Evolutionary conservation across 2,113 vertebrate species (phyloP), one percentile per base, ranked within the genome.

Genomic region (Pelmatolapia mariae): DNA sequence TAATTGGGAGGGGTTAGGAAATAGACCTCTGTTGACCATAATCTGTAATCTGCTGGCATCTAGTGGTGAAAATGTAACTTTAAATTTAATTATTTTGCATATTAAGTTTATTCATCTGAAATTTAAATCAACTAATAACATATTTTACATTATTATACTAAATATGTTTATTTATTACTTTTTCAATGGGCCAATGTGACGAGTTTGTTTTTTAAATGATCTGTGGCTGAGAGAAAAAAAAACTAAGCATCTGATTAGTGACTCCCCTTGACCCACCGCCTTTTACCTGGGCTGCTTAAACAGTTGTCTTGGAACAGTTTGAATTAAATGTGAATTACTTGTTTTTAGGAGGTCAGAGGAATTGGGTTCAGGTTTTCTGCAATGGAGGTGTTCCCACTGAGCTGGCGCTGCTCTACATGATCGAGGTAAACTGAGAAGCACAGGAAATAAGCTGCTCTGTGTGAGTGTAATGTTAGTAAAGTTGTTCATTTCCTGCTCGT

Each of bases 351-450:
- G 98, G 99, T 4, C 98, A 98, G 93, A 97, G 98, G 93, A 99
- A 98, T 91, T 99, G 98, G 98, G 5, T 99, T 9, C 99, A 99
- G 94, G 98, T 99, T 1, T 97, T 99, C 94, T 99, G 98, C 94
- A 99, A 99, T 1, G 98, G 99, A 40, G 98, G 97, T 3, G 96
- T 99, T 33, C 98, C 99, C 45, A 97, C 98, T 5, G 98, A 99
- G 91, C 94, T 99, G 71, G 98, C 98, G 2, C 89, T 99, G 87
- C 96, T 99, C 1, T 99, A 99, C 84, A 98, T 99, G 99, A 98
- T 99, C 26, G 98, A 99, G 97, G 95, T 95, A 22, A 84, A 61
- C 43, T 3, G 26, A 26, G 10, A 11, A 10, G 11, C 80, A 80
- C 31, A 19, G 16, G 16, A 3, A 76, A 29, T 29, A 19, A 29